These are phyloP conservation scores for Lucilia cuprina DNA, from an alignment of 1,140 invertebrate genomes.

Conservation along the genomic window DNA sequence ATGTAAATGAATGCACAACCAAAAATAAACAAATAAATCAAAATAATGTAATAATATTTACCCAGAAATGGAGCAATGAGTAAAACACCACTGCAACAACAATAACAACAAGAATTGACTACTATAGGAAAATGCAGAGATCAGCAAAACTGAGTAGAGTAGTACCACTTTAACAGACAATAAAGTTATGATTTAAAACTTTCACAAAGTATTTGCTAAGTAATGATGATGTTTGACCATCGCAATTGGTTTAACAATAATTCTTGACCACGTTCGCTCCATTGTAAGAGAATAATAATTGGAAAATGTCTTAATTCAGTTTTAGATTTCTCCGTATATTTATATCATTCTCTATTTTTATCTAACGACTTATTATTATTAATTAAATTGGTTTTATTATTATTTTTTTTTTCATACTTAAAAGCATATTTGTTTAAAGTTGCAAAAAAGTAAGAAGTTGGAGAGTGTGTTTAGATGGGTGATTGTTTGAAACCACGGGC, in stretches of 20 bases:
- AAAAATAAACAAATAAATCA: background rate
- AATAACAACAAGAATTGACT: background rate
- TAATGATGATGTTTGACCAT: background rate
- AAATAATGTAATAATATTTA: slow-evolving; percentile 29
- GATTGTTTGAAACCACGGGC: slow-evolving; percentile 73
- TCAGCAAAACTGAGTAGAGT: background rate
- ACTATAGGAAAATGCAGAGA: background rate
- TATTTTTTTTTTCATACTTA: background rate
- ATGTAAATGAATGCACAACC: background rate
- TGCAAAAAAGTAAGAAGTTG: background rate
- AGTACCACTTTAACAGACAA: background rate
- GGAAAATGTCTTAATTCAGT: too few relatives aligned
- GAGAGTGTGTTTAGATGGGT: slow-evolving; percentile 53
- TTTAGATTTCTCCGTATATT: background rate
- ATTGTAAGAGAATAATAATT: too few relatives aligned
- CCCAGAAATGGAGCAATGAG: slow-evolving; percentile 6
- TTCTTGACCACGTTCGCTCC: too few relatives aligned
- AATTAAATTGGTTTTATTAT: background rate
- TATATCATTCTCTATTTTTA: background rate
- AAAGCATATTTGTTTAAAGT: background rate
- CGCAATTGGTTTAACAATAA: too few relatives aligned
- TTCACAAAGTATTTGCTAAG: background rate
- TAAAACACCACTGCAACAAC: background rate
- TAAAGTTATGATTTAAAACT: too few relatives aligned
- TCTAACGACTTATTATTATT: background rate